A percentile compares a stretch with the other conserved stretches of the same genome.
Conservation (phyloP, 2,888 invertebrate genomes). For the Tenthredo livida region DNA sequence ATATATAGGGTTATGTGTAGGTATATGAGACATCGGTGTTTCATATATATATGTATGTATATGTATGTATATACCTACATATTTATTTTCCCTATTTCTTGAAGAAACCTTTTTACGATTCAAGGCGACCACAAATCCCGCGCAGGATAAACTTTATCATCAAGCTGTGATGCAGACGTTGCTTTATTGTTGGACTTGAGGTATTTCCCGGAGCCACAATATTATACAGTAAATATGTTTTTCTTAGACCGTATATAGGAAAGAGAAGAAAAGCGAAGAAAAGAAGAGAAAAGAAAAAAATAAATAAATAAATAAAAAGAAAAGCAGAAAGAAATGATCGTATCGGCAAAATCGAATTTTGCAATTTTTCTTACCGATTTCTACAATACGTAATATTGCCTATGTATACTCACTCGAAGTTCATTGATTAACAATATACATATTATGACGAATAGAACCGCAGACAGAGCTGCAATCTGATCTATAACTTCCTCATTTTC, state of each 20-base stretch:
- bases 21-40: not conserved
- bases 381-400: not conserved
- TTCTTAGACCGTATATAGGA: not conserved
- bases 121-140: not conserved
- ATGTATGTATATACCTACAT: too few relatives aligned
- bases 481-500: not conserved
- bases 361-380: not conserved
- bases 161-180: not conserved
- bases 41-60: not conserved
- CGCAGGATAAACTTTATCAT: not conserved
- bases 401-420: too few relatives aligned
- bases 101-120: constrained; percentile 3
- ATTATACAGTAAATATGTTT: not conserved
- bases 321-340: not conserved
- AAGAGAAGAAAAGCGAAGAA: too few relatives aligned
- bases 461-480: not conserved
- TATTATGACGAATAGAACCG: not conserved
- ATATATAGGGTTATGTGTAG: not conserved
- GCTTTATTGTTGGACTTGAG: not conserved
- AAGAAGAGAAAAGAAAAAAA: not conserved
- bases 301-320: not conserved
- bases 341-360: not conserved
- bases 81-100: not conserved
- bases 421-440: too few relatives aligned
- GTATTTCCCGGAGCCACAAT: not conserved